Evolutionary conservation across 2,888 invertebrate species (phyloP).

Genomic region (Branchipolynoe longqiensis): DNA sequence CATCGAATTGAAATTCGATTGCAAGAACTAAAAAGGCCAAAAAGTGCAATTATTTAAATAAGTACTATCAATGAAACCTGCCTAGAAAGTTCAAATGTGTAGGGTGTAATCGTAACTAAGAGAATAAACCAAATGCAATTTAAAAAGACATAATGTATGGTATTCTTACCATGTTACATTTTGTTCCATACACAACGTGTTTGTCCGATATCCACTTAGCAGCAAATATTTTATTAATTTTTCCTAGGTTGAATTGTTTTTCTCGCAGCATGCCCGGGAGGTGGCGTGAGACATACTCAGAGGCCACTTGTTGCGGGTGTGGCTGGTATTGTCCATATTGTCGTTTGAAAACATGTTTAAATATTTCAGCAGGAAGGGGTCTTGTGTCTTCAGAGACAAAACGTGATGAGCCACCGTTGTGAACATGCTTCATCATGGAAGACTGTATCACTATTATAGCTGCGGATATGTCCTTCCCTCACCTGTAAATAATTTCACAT

Average conservation of each 20-base stretch:
- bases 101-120: no score
- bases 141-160: no score
- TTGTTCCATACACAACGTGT: slow-evolving; percentile 97
- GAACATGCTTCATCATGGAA: slow-evolving; percentile 21
- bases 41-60: no score
- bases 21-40: no score
- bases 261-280: slow-evolving; percentile 76
- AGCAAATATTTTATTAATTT: slow-evolving; percentile 87
- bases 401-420: background rate
- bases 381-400: background rate
- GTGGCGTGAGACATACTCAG: slow-evolving; percentile 72
- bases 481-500: no score
- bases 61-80: no score
- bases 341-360: background rate
- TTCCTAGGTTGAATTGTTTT: slow-evolving; percentile 75
- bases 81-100: no score
- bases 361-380: slow-evolving; percentile 12
- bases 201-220: slow-evolving; percentile 97
- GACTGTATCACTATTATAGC: background rate
- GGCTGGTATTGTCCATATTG: slow-evolving; percentile 6
- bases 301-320: slow-evolving; percentile 61
- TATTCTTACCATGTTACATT: slow-evolving; percentile 95
- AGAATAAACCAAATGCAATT: slow-evolving; percentile 11
- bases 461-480: background rate
- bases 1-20: no score